Conservation (phyloP, 2,888 invertebrate genomes). For the Graphium colonna region DNA sequence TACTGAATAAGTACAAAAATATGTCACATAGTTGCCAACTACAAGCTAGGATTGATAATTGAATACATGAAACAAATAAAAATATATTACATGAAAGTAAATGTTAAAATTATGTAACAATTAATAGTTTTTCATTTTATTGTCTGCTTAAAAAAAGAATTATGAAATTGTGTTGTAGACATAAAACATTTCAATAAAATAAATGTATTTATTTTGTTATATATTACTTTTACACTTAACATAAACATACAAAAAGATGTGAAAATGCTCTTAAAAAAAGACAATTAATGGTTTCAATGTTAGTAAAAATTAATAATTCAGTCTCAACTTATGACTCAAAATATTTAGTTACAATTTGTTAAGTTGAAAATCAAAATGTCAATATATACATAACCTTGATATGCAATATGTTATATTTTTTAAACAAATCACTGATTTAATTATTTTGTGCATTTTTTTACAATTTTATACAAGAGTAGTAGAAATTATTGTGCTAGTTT, state of each 20-base stretch:
- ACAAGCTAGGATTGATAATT: too few species aligned
- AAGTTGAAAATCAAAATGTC: background rate
- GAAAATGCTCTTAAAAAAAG: background rate
- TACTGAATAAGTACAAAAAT: too few species aligned
- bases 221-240: background rate
- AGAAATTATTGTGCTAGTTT: constrained; percentile 46
- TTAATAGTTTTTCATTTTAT: too few species aligned
- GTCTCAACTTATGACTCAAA: constrained; percentile 12
- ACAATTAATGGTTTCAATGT: constrained; percentile 7
- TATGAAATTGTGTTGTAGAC: constrained; percentile 13
- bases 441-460: background rate
- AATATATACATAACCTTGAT: too few species aligned
- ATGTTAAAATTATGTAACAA: too few species aligned
- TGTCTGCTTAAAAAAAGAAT: too few species aligned
- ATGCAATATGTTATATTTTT: background rate
- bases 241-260: background rate
- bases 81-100: too few species aligned
- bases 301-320: constrained; percentile 16
- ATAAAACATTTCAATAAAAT: too few species aligned
- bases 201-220: constrained; percentile 27
- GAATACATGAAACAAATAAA: too few species aligned
- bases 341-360: constrained; percentile 1
- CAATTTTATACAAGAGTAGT: background rate
- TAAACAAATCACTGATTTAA: background rate
- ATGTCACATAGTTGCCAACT: too few species aligned